A percentile compares a stretch with the other conserved stretches of the same genome.
These are phyloP conservation scores for Mystacornis crossleyi DNA, from an alignment of 2,113 vertebrate species.

Conservation along the genomic window DNA sequence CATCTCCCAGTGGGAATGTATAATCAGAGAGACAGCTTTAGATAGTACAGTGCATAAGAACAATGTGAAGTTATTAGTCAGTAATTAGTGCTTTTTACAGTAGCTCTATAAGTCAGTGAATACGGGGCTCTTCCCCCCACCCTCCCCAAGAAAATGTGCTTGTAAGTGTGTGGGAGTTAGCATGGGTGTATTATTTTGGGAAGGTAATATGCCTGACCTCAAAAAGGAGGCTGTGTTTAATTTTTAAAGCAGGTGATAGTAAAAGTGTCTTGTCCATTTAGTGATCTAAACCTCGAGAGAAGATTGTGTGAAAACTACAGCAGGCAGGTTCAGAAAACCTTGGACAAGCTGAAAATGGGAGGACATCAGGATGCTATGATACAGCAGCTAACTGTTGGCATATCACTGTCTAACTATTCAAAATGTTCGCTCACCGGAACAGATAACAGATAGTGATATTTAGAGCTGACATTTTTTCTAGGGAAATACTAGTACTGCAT, in stretches of 20 bases:
- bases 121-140: rapidly evolving
- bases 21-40: not conserved
- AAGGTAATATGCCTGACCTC: not conserved
- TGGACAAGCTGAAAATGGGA: not conserved
- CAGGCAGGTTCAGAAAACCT: not conserved
- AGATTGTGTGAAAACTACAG: not conserved
- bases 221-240: not conserved
- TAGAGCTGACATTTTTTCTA: not conserved
- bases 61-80: not conserved
- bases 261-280: not conserved
- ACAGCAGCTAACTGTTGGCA: not conserved
- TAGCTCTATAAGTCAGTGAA: not conserved
- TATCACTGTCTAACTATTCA: not conserved
- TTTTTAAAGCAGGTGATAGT: not conserved
- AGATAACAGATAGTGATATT: not conserved
- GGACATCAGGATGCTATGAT: not conserved
- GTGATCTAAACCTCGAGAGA: not conserved
- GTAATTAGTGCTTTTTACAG: not conserved
- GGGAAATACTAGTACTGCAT: not conserved
- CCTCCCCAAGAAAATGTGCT: not conserved
- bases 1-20: not conserved
- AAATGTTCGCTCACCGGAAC: rapidly evolving
- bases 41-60: not conserved
- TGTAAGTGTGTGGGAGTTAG: not conserved
- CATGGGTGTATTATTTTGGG: not conserved